phyloP scores from a whole-genome alignment of 2,113 vertebrate genomes.

The Drymodes brunneopygia region DNA sequence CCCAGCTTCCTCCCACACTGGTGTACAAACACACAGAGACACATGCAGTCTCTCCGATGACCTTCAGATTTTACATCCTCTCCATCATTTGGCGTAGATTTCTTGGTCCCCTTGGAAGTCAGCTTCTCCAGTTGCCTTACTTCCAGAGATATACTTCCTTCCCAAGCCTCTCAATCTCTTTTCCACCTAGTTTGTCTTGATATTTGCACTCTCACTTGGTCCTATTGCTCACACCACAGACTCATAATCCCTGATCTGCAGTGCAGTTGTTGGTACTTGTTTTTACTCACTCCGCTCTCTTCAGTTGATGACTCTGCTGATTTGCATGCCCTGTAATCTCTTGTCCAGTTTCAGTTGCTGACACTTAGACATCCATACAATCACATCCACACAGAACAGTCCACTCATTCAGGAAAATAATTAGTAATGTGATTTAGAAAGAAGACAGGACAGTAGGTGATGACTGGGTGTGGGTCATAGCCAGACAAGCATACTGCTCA shows the following conservation, averaged over 20 bases:
- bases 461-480: neutral
- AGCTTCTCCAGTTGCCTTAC: neutral
- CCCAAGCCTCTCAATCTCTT: neutral
- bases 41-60: neutral
- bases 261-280: neutral
- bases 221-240: rapidly evolving
- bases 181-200: neutral
- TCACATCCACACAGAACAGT: neutral
- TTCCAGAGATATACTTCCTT: neutral
- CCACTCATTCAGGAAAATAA: neutral
- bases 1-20: neutral
- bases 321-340: neutral
- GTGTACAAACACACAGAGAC: neutral
- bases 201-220: neutral
- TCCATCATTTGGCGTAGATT: neutral
- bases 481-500: neutral
- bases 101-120: neutral
- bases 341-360: neutral
- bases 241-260: neutral
- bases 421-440: neutral
- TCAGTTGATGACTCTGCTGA: neutral
- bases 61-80: neutral
- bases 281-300: neutral
- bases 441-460: neutral
- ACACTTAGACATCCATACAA: neutral